Evolutionary conservation across 2,113 vertebrate genomes (phyloP), one percentile per base, ranked within the genome.

Genomic region (Todiramphus chloris): DNA sequence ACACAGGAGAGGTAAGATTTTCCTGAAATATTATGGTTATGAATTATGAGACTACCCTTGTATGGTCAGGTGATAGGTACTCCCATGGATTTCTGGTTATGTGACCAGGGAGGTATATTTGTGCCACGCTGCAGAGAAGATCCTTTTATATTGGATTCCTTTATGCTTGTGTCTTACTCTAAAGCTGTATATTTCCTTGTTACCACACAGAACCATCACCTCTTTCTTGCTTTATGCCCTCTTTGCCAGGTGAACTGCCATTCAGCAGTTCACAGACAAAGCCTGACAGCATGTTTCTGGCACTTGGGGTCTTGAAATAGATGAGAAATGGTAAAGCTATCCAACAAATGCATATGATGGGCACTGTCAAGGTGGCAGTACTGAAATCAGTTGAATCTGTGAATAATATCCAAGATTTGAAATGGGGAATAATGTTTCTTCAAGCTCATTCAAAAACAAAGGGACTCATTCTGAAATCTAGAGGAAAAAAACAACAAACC

Each of bases 1-100:
- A 84, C 83, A 91, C 2, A 91, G 69, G 46, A 96, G 50, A 89
- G 96, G 96, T 96, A 92, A 53, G 48, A 72, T 66, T 76, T 90
- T 78, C n/a, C 25, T 68, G 35, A 64, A 68, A 72, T 2, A 73
- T 59, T 77, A 60, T 41, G 10, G 44, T 87, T 80, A 44, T 67
- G 31, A 74, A 64, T 74, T 74, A 56, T 28, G 51, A 59, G 41
- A 83, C 35, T 53, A 55, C 28, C 8, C 33, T 19, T 1, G 2
- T 33, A 53, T 19, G n/a, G 55, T 11, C 28, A 70, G 4, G 24
- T 39, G 11, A 77, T 6, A 60, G 15, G 9, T 35, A 59, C 19
- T 63, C 18, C n/a, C 6, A 20, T 25, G 30, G 16, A 59, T 9
- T 58, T 67, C 13, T 44, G 9, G 8, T 55, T 83, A 51, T 0